Evolutionary conservation across 2,113 vertebrate species (phyloP).

Genomic region (Dicaeum eximium): DNA sequence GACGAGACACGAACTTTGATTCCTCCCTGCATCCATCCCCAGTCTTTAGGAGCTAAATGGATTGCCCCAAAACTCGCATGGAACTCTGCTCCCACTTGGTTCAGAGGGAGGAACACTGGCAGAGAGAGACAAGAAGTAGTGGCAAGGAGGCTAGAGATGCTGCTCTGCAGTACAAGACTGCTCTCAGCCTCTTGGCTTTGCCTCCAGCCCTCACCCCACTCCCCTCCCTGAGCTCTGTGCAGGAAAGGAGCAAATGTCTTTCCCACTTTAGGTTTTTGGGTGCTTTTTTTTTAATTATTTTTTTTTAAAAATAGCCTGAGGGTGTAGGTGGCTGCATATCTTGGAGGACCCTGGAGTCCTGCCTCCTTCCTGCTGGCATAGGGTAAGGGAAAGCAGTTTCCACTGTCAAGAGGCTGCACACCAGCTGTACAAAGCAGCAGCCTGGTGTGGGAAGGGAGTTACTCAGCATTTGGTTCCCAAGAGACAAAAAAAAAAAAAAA

Average conservation of each 20-base stretch:
- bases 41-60: neutral
- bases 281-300: neutral
- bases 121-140: rapidly evolving
- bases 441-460: slow-evolving; percentile 41
- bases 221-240: neutral
- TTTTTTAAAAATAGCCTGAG: neutral
- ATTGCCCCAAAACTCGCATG: neutral
- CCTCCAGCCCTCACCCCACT: neutral
- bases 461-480: slow-evolving; percentile 25
- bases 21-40: neutral
- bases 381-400: slow-evolving; percentile 45
- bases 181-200: neutral
- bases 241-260: neutral
- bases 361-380: neutral
- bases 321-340: neutral
- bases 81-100: neutral
- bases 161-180: rapidly evolving
- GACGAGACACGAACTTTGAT: rapidly evolving
- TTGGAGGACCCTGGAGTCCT: neutral
- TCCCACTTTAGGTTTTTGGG: neutral
- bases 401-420: neutral
- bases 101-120: neutral
- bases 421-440: neutral
- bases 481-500: neutral
- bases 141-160: neutral